phyloP scores from a whole-genome alignment of 2,113 vertebrate species.

The Bolborhynchus lineola region DNA sequence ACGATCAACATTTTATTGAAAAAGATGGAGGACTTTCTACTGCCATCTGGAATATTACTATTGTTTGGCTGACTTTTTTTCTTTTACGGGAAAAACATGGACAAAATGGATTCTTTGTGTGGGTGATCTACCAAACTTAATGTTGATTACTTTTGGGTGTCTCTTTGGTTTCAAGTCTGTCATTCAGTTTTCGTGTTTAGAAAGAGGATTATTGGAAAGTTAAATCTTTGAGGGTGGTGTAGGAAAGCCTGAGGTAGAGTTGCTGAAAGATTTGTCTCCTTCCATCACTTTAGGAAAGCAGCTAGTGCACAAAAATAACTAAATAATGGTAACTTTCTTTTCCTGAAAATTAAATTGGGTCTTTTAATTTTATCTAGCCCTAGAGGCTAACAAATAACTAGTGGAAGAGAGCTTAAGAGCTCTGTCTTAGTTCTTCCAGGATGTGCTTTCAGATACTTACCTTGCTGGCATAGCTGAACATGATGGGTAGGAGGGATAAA shows the following conservation, averaged over 20 bases:
- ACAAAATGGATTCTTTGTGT: background rate
- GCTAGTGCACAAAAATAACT: background rate
- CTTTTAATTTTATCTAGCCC: background rate
- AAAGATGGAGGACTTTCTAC: background rate
- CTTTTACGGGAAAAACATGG: background rate
- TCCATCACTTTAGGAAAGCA: background rate
- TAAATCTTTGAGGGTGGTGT: background rate
- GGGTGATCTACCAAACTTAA: background rate
- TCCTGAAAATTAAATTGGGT: background rate
- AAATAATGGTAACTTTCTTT: background rate
- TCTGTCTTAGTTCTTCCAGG: background rate
- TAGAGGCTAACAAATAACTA: background rate
- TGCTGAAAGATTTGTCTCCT: background rate
- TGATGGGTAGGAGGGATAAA: background rate
- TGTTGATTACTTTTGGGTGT: background rate
- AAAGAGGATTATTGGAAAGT: background rate
- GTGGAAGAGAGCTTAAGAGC: background rate
- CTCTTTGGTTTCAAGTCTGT: background rate
- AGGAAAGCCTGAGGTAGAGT: background rate
- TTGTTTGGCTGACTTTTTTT: background rate
- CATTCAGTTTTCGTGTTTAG: background rate
- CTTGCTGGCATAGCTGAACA: background rate
- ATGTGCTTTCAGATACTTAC: too few species aligned
- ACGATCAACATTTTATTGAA: background rate
- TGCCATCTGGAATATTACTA: conserved; percentile 12